Evolutionary conservation across 2,888 invertebrate species (phyloP).

Genomic region (Candidula unifasciata): DNA sequence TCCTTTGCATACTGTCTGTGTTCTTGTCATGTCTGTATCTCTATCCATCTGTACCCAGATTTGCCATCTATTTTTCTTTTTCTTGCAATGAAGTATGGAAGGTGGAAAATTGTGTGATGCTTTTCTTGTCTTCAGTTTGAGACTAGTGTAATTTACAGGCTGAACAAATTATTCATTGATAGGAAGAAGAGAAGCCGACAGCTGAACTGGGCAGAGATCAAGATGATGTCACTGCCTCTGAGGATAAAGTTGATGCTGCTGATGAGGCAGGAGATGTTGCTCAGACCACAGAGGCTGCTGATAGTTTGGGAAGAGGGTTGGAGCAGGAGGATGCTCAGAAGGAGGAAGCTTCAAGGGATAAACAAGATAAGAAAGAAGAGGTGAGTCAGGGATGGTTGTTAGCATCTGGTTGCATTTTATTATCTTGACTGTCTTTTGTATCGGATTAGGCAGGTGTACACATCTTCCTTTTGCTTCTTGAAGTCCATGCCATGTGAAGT

Average conservation of each 20-base stretch:
- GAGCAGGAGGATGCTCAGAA: constrained; percentile 34
- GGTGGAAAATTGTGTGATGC: neutral
- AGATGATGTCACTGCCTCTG: constrained; percentile 16
- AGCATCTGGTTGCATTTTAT: neutral
- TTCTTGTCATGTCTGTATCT: no score
- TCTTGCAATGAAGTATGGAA: no score
- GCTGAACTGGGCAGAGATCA: constrained; percentile 34
- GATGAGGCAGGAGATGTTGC: constrained; percentile 32
- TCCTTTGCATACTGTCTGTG: no score
- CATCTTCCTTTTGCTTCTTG: neutral
- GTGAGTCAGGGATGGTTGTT: constrained; percentile 50
- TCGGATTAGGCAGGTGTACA: neutral
- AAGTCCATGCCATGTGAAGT: no score
- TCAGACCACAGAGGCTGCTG: constrained; percentile 22
- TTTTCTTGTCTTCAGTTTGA: neutral
- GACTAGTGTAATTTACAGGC: no score
- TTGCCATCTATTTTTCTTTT: no score
- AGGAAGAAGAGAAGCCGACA: constrained; percentile 48
- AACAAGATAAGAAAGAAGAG: constrained; percentile 62
- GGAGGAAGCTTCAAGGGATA: constrained; percentile 1
- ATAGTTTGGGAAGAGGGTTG: constrained; percentile 26
- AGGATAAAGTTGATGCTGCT: constrained; percentile 38
- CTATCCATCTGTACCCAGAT: no score
- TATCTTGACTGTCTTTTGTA: neutral
- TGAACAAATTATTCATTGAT: neutral